Evolutionary conservation across 2,888 invertebrate species (phyloP), one percentile per base, ranked within the genome.

Genomic region (Coenonympha glycerion): DNA sequence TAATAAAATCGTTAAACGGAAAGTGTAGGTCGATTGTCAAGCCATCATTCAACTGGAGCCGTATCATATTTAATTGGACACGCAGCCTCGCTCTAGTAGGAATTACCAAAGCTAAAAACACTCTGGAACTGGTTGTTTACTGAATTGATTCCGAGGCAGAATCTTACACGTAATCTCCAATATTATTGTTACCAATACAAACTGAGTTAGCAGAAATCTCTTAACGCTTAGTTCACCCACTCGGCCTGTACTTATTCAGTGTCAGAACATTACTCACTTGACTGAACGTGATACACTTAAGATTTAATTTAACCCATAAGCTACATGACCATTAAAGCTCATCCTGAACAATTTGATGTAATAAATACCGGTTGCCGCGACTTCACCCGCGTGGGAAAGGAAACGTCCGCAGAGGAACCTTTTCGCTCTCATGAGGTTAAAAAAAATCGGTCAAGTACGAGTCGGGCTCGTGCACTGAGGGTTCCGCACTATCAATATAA

Each of bases 291-390:
- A 16, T 34, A 33, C 33, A 34, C 34, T 45, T 34, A 34, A 24
- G 34, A 34, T 45, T 45, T 45, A 34, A 45, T 45, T 45, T 45
- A 34, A 45, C 45, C 34, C 45, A 45, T 45, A 45, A 45, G 34
- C 33, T 45, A 24, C 45, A 34, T 24, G 34, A 24, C 33, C 34
- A 45, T 45, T 45, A 45, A 45, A 45, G 45, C 45, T 34, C 33
- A 33, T 45, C 34, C 34, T 45, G 33, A 34, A 45, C 45, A 45
- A 45, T 45, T 45, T 45, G 45, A 45, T 45, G 34, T 11, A 45
- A 24, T 45, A 45, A 45, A 34, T 45, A 45, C 45, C 34, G 34
- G 45, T 24, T 34, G 34, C 34, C 34, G 45, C 16, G 34, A 34
- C 45, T 45, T 45, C 33, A 16, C 21, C 34, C 13, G 28, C 45